Base-by-base conservation (phyloP, 2,797 vertebrate genomes). In the Onychomys leucogaster region DNA sequence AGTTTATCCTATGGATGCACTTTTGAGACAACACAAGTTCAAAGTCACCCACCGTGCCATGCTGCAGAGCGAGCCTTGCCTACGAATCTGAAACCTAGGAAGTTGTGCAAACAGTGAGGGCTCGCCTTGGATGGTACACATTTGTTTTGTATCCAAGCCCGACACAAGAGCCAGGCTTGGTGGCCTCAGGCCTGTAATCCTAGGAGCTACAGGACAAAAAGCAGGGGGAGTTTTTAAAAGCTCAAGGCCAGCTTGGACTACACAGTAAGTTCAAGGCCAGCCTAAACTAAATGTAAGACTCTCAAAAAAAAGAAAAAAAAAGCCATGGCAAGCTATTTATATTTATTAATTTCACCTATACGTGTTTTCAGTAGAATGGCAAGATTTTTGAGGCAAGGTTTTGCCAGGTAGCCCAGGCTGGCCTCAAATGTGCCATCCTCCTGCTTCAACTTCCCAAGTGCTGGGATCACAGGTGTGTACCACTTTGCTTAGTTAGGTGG, bases 261-360 rank as follows among this genome's bases (percentile, higher is more conserved):
- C 23, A 41, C 10, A 41, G 85, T 41, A 43, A 89, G 12, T 90
- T 90, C 59, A 27, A 65, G 34, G 34, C 88, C 75, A 90, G 43
- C 59, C 75, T 90, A 63, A 75, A 75, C 59, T 90, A 65, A 77
- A 52, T 65, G 43, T 49, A 37, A 78, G 14, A 78, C 59, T 63
- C 57, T 90, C 75, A 65, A 65, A 65, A 61, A 77, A 78, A 43
- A 5, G 86, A 88, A 75, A 4, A 23, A 23, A 76, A 61, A 76
- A 89, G 55, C 55, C 71, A 61, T 49, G 59, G 12, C 29, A 78
- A 65, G 34, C 13, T 65, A 1, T 65, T 77, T 89, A 25, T 89
- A 67, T 69, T 86, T 86, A 67, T 81, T 89, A 94, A 92, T 96
- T 96, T 59, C 49, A 93, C 34, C 93, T 96, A 69, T 43, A 65